Evolutionary conservation across 2,888 invertebrate species (phyloP).

Genomic region (Mamestra brassicae): DNA sequence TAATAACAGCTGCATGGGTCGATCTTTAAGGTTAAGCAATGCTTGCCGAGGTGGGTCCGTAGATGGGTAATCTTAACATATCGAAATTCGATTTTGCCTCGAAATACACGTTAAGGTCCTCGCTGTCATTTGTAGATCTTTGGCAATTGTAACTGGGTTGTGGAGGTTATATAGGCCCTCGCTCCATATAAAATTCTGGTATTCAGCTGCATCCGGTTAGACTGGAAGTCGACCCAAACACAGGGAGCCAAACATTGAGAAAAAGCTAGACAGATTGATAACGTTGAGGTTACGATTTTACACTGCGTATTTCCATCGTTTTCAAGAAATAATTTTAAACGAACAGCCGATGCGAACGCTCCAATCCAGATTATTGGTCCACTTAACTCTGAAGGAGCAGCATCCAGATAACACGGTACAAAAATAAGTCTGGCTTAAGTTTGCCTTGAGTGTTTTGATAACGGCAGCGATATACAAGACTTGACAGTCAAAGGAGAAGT

Average conservation of each 20-base stretch:
- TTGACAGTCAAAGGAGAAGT: conserved; percentile 42
- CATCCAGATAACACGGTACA: conserved; percentile 71
- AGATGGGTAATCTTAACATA: too few relatives aligned
- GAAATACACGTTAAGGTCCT: too few relatives aligned
- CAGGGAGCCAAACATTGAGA: background rate
- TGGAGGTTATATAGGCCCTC: background rate
- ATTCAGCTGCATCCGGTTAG: background rate
- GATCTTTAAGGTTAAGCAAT: too few relatives aligned
- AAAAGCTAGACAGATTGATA: too few relatives aligned
- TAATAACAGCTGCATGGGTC: too few relatives aligned
- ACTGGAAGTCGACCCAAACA: too few relatives aligned
- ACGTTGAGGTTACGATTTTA: background rate
- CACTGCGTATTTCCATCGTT: conserved; percentile 10
- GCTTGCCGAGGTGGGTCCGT: too few relatives aligned
- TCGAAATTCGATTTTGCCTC: too few relatives aligned
- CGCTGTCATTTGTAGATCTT: too few relatives aligned
- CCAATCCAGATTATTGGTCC: conserved; percentile 66
- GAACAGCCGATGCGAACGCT: conserved; percentile 1
- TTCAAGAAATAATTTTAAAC: conserved; percentile 33
- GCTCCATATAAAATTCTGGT: background rate
- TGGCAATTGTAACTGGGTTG: background rate
- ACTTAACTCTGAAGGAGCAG: conserved; percentile 71
- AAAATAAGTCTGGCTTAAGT: conserved; percentile 74
- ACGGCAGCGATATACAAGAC: conserved; percentile 54
- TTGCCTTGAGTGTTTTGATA: conserved; percentile 72